Evolutionary conservation across 64 coral and sea anemone genomes (phyloP), one percentile per base, ranked within the genome.

Genomic region (Montipora capricornis): DNA sequence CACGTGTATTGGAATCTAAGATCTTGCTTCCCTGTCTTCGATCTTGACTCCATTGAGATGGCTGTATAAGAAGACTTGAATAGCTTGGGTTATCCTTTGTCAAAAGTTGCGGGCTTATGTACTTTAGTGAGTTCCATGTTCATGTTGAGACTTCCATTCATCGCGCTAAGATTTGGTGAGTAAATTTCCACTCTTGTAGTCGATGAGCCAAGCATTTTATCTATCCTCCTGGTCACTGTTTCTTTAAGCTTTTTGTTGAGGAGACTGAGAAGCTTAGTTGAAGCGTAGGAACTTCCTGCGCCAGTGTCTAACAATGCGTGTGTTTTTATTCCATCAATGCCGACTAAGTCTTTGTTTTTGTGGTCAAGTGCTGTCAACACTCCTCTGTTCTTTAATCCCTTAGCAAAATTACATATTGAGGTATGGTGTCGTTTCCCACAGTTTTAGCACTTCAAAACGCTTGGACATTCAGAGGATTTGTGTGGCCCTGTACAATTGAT

Each of bases 401-500:
- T 73, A 8, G 62, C 20, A 68, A 52, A 71, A 45, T 24, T 26
- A 73, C 92, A 94, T 19, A 94, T 89, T 2, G 45, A 80, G 46
- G 75, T 89, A 57, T 89, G 78, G 20, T 89, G 84, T 11, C 68
- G 20, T 59, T 77, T 83, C 49, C 58, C 66, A 55, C 68, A 92
- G 9, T 74, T 45, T 51, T 92, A 57, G 47, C 90, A 83, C 0
- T 79, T 83, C 46, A 22, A 15, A 7, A 61, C 69, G 55, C 92
- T 94, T 88, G 37, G 49, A 73, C 84, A 94, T 73, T 94, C 60
- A 13, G 83, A 80, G 17, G 84, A 84, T 19, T 78, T 62, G 47
- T 94, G 85, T 12, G 47, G 45, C 2, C 86, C 49, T 3, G 78
- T 94, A 29, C 92, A 94, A 89, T 94, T 94, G 48, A 88, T 83